These are phyloP conservation scores for Oreotrochilus melanogaster DNA, from an alignment of 2,113 vertebrate species.

Conservation along the genomic window DNA sequence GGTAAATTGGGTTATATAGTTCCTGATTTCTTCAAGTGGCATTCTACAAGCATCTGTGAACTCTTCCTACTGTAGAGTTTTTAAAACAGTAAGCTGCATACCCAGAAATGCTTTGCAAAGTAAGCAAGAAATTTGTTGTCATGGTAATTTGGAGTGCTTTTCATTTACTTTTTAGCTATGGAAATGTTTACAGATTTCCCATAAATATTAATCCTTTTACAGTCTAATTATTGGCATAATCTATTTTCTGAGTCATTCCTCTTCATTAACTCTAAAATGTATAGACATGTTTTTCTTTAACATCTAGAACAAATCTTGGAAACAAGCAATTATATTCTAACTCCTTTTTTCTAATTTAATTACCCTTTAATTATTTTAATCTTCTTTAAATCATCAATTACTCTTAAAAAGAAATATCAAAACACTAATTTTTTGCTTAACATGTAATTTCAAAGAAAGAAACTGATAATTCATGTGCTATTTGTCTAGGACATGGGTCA, in stretches of 20 bases:
- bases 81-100: neutral
- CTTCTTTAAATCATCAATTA: neutral
- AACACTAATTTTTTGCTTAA: neutral
- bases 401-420: neutral
- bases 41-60: neutral
- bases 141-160: neutral
- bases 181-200: neutral
- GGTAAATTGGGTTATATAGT: neutral
- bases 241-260: neutral
- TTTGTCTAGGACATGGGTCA: neutral
- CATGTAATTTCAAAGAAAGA: neutral
- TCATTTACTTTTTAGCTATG: neutral
- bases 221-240: neutral
- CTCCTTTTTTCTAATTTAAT: neutral
- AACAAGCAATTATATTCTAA: neutral
- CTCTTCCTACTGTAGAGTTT: neutral
- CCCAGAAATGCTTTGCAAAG: neutral
- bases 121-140: neutral
- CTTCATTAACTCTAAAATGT: neutral
- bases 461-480: neutral
- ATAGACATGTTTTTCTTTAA: neutral
- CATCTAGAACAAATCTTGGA: rapidly evolving
- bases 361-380: neutral
- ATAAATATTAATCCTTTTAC: neutral
- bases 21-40: neutral